Evolutionary conservation across 2,113 vertebrate species (phyloP).

Genomic region (Ammospiza nelsoni): DNA sequence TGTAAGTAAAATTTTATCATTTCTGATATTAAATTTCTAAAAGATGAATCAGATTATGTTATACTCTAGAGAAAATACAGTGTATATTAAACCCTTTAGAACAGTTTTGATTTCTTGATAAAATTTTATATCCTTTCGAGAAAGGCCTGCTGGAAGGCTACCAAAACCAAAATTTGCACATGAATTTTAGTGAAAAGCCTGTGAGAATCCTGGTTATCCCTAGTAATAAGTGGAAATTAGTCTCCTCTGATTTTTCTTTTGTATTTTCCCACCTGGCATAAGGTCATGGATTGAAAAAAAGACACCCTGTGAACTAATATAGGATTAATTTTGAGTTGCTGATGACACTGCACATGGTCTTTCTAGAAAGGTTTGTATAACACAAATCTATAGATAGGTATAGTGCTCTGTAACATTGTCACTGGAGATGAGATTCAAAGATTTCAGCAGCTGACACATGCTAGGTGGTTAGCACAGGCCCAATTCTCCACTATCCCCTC

Average conservation of each 20-base stretch:
- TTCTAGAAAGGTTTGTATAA: background rate
- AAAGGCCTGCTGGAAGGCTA: background rate
- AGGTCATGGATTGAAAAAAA: background rate
- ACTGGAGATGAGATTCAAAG: background rate
- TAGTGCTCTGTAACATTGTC: background rate
- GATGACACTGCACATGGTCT: background rate
- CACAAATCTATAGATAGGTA: background rate
- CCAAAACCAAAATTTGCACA: background rate
- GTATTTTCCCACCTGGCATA: background rate
- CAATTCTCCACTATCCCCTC: background rate
- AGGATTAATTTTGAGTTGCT: background rate
- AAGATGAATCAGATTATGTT: background rate
- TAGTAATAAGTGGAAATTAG: background rate
- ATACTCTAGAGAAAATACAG: background rate
- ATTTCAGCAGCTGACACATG: background rate
- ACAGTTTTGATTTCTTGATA: background rate
- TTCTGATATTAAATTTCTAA: background rate
- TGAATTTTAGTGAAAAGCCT: background rate
- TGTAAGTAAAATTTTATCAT: background rate
- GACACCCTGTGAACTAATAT: background rate
- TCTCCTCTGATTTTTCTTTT: background rate
- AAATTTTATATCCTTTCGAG: background rate
- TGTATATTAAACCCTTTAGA: background rate
- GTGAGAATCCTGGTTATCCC: background rate
- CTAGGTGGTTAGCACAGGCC: background rate